Conservation (phyloP, 2,888 invertebrate species). For the Cryptocephalus moraei region DNA sequence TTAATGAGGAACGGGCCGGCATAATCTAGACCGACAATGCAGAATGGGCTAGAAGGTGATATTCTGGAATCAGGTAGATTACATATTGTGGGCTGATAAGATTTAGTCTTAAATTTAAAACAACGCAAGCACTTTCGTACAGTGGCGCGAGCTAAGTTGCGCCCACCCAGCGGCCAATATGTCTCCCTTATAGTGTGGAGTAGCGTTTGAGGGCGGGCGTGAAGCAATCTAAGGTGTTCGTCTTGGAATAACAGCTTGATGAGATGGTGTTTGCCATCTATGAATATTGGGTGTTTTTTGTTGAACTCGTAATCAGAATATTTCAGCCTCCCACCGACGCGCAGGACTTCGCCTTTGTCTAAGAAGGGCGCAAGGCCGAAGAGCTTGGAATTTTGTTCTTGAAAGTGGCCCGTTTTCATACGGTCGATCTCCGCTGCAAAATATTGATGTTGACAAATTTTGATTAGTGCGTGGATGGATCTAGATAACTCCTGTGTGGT, state of each 20-base stretch:
- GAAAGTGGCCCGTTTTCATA: too few species aligned
- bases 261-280: constrained; percentile 9
- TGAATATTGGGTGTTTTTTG: constrained; percentile 15
- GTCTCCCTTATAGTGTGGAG: constrained; percentile 12
- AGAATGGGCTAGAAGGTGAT: constrained; percentile 9
- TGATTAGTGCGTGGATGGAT: too few species aligned
- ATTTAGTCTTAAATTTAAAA: constrained; percentile 8
- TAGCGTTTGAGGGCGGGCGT: constrained; percentile 11
- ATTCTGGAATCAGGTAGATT: constrained; percentile 9
- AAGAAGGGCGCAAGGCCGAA: constrained; percentile 11
- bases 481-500: too few species aligned
- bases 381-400: constrained; percentile 7
- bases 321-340: constrained; percentile 12
- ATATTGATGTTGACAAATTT: too few species aligned
- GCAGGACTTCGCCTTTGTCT: constrained; percentile 8
- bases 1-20: constrained; percentile 11
- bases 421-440: too few species aligned
- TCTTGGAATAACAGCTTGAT: constrained; percentile 10
- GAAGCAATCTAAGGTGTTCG: constrained; percentile 10
- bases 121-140: constrained; percentile 12
- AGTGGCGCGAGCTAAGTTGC: constrained; percentile 8
- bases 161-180: constrained; percentile 16
- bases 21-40: constrained; percentile 10
- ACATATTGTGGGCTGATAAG: constrained; percentile 9
- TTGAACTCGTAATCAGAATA: constrained; percentile 11